Evolutionary conservation across 2,797 vertebrate genomes (phyloP).

Genomic region (Semaprochilodus insignis): DNA sequence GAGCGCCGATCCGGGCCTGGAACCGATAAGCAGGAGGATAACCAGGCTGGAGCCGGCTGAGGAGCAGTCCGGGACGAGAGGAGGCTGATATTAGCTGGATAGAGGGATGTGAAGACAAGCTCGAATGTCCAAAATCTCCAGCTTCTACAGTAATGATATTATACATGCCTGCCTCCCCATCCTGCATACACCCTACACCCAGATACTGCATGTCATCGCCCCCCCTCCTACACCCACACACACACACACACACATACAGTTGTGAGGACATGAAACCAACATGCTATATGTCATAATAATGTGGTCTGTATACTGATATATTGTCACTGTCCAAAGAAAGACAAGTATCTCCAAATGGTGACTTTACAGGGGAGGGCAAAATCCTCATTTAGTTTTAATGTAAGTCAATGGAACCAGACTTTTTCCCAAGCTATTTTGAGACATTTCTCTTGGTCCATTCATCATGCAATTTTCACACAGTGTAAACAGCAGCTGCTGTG

Average conservation of each 20-base stretch:
- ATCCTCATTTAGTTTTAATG: no score
- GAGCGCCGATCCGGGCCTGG: conserved; percentile 85
- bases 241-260: background rate
- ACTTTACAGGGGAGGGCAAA: no score
- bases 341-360: no score
- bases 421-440: no score
- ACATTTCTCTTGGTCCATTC: no score
- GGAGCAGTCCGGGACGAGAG: background rate
- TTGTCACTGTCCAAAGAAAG: no score
- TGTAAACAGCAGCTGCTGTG: no score
- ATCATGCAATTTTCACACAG: no score
- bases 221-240: background rate
- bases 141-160: conserved; percentile 50
- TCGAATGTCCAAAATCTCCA: conserved; percentile 70
- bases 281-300: no score
- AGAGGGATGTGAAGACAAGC: conserved; percentile 82
- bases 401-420: no score
- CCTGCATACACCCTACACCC: background rate
- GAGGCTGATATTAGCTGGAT: conserved; percentile 77
- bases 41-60: conserved; percentile 20
- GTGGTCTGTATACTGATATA: no score
- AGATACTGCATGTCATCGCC: background rate
- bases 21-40: conserved; percentile 50
- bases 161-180: conserved; percentile 53
- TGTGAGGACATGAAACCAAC: background rate